These are phyloP conservation scores for Carollia perspicillata DNA, from an alignment of 2,113 vertebrate species.

Conservation along the genomic window DNA sequence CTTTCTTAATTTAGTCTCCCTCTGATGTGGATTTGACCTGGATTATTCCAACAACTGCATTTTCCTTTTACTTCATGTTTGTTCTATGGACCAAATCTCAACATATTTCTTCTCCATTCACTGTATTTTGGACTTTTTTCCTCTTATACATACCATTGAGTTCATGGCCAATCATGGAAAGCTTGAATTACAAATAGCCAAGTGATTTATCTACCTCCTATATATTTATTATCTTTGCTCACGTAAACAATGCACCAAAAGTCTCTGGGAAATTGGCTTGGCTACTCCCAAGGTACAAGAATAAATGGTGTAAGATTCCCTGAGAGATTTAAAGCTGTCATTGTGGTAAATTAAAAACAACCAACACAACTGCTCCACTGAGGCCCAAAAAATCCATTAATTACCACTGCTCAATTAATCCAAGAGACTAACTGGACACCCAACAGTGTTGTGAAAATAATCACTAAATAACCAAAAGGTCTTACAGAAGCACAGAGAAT, in stretches of 20 bases:
- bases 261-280: slow-evolving; percentile 16
- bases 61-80: slow-evolving; percentile 37
- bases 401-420: slow-evolving; percentile 61
- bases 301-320: not conserved
- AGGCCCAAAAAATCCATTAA: slow-evolving; percentile 40
- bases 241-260: slow-evolving; percentile 27
- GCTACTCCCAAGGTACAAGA: not conserved
- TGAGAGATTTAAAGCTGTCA: slow-evolving; percentile 21
- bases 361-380: not conserved
- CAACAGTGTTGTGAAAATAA: slow-evolving; percentile 47
- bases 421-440: slow-evolving; percentile 40
- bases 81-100: not conserved
- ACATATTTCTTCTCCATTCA: not conserved
- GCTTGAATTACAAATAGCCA: not conserved
- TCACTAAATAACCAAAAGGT: slow-evolving; percentile 50
- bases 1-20: slow-evolving; percentile 1
- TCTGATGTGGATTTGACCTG: not conserved
- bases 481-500: slow-evolving; percentile 29
- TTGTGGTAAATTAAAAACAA: slow-evolving; percentile 46
- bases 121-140: not conserved
- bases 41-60: slow-evolving; percentile 22
- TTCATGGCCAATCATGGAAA: not conserved
- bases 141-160: not conserved
- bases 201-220: not conserved
- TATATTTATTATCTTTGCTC: slow-evolving; percentile 36